Conservation (phyloP, 2,797 vertebrate genomes). For the Sebastes steindachneri region DNA sequence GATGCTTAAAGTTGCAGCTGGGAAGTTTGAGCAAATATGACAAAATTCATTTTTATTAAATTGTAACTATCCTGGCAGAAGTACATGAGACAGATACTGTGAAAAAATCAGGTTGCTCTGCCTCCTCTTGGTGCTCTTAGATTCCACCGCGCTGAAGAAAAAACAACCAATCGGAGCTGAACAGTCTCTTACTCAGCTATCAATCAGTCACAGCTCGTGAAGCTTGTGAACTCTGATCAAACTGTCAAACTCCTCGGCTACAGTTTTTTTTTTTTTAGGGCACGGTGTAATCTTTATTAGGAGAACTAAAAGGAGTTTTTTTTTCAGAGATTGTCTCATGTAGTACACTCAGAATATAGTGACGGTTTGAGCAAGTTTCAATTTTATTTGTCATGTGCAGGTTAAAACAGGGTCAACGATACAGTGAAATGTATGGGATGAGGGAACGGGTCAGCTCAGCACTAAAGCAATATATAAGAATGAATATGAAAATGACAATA, state of each 20-base stretch:
- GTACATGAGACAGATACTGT: neutral
- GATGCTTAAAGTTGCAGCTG: neutral
- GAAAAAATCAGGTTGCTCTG: neutral
- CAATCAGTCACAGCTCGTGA: too few species aligned
- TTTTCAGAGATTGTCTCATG: too few species aligned
- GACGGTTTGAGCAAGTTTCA: too few species aligned
- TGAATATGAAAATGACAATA: too few species aligned
- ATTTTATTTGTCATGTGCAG: too few species aligned
- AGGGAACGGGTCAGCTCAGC: too few species aligned
- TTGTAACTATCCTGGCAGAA: neutral
- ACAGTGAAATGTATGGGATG: too few species aligned
- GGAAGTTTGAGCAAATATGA: neutral
- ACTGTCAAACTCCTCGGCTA: neutral
- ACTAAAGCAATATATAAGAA: too few species aligned
- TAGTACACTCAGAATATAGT: too few species aligned
- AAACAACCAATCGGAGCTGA: neutral
- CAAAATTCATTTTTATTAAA: neutral
- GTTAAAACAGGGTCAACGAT: too few species aligned
- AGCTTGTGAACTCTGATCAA: neutral
- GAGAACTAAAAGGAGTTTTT: too few species aligned
- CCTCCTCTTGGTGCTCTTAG: neutral
- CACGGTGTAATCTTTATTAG: fast-evolving
- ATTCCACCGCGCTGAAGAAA: neutral
- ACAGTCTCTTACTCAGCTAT: neutral
- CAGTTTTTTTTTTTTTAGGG: too few species aligned